Conservation (phyloP, 2,888 invertebrate genomes). For the Baccha elongata region DNA sequence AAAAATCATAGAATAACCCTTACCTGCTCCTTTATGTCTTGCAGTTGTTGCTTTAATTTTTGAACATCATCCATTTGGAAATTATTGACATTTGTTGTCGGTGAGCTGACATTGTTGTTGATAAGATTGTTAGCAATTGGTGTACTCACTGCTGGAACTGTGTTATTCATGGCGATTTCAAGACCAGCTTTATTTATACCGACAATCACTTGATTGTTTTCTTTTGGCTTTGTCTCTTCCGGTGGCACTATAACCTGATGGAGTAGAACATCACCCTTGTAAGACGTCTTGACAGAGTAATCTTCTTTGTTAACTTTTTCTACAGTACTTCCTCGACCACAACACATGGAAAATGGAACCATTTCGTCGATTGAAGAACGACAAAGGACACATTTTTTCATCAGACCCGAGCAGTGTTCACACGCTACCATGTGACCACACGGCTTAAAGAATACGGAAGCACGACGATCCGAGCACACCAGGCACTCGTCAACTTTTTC, state of each 20-base stretch:
- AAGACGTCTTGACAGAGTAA: conserved; percentile 50
- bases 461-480: conserved; percentile 97
- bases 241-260: conserved; percentile 63
- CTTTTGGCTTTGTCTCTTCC: conserved; percentile 60
- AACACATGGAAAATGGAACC: conserved; percentile 84
- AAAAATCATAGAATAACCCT: conserved; percentile 44
- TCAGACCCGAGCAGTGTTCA: conserved; percentile 93
- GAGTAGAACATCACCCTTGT: conserved; percentile 64
- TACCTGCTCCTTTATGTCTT: conserved; percentile 98
- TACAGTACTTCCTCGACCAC: conserved; percentile 82
- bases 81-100: conserved; percentile 84
- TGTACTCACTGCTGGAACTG: conserved; percentile 76
- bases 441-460: conserved; percentile 95
- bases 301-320: conserved; percentile 78
- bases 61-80: conserved; percentile 91
- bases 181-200: conserved; percentile 81
- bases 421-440: conserved; percentile 93
- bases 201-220: conserved; percentile 64
- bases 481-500: conserved; percentile 97
- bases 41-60: conserved; percentile 95
- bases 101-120: conserved; percentile 64
- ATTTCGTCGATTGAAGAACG: conserved; percentile 92
- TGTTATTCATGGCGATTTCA: conserved; percentile 82
- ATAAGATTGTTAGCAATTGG: conserved; percentile 79
- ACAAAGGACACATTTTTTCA: conserved; percentile 99